A percentile compares a stretch with the other conserved stretches of the same genome.
Evolutionary conservation across 2,113 vertebrate species (phyloP).

Genomic region (Corythaixoides concolor): DNA sequence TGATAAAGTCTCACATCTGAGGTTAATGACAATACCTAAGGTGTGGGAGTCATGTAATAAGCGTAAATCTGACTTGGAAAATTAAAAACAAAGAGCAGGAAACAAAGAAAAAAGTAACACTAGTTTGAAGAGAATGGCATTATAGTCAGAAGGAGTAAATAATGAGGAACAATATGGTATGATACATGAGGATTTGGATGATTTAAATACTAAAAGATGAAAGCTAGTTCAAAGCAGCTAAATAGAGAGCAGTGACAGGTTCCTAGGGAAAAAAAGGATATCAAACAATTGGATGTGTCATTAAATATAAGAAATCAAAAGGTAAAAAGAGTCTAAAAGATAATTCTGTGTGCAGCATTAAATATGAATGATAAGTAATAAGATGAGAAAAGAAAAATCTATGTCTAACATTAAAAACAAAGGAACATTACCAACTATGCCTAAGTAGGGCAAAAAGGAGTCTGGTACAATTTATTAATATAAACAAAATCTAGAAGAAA

Average conservation of each 20-base stretch:
- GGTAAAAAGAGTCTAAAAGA: conserved; percentile 67
- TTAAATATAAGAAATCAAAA: conserved; percentile 68
- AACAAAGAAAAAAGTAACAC: conserved; percentile 45
- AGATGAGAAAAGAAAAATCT: conserved; percentile 65
- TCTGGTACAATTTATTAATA: conserved; percentile 60
- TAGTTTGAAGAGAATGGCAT: conserved; percentile 48
- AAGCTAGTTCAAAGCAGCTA: conserved; percentile 67
- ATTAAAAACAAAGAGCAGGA: conserved; percentile 69
- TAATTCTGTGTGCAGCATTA: conserved; percentile 69
- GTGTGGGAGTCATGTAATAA: conserved; percentile 63
- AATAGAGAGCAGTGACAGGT: conserved; percentile 63
- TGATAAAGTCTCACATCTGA: conserved; percentile 47
- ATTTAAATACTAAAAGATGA: conserved; percentile 68
- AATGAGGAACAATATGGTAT: conserved; percentile 43
- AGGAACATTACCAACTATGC: conserved; percentile 60
- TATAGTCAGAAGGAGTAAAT: conserved; percentile 41
- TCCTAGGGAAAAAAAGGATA: conserved; percentile 59
- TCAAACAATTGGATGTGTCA: conserved; percentile 69
- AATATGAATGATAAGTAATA: conserved; percentile 74
- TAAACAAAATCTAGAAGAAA: conserved; percentile 66
- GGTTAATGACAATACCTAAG: conserved; percentile 59
- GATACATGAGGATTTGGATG: conserved; percentile 28
- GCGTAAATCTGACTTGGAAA: conserved; percentile 60
- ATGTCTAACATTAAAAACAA: conserved; percentile 71
- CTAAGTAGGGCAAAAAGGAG: conserved; percentile 72